Percentiles rank a stretch among this genome's conserved stretches.
Conservation (phyloP, 2,888 invertebrate genomes). For the Abrostola triplasia region DNA sequence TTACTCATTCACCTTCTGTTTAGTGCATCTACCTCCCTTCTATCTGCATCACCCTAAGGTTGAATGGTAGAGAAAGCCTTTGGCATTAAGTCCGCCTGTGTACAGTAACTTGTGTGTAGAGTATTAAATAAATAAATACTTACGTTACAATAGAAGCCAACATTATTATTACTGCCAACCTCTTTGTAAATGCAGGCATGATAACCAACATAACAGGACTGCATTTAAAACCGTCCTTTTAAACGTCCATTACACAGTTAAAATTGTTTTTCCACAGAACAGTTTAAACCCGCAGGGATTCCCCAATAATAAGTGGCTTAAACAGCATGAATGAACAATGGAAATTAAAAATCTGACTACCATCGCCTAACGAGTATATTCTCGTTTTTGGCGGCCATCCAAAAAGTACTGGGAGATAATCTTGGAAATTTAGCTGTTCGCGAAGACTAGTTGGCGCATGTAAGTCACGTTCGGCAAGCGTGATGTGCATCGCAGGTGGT, state of each 20-base stretch:
- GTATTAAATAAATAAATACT: too few species aligned
- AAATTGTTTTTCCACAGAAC: constrained; percentile 12
- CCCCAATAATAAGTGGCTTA: constrained; percentile 29
- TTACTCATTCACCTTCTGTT: too few species aligned
- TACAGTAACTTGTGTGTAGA: too few species aligned
- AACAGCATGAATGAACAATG: constrained; percentile 26
- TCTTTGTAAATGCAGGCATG: neutral
- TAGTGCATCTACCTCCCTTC: too few species aligned
- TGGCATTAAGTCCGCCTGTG: too few species aligned
- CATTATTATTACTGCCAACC: neutral
- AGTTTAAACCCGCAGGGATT: constrained; percentile 24
- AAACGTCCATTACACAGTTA: neutral
- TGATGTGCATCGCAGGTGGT: constrained; percentile 50
- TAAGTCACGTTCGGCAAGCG: constrained; percentile 48
- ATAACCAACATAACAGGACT: neutral
- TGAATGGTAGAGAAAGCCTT: too few species aligned
- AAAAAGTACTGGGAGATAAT: constrained; percentile 47
- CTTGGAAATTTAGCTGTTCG: constrained; percentile 52
- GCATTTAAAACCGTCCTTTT: neutral
- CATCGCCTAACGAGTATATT: constrained; percentile 2
- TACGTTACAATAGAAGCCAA: neutral
- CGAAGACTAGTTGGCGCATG: constrained; percentile 42
- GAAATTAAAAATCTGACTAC: constrained; percentile 39
- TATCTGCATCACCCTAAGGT: too few species aligned
- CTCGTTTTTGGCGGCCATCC: constrained; percentile 41